Base-by-base conservation (phyloP, 37 sponge, comb jelly and placozoan species). In the Halisarca cf. caerulea region DNA sequence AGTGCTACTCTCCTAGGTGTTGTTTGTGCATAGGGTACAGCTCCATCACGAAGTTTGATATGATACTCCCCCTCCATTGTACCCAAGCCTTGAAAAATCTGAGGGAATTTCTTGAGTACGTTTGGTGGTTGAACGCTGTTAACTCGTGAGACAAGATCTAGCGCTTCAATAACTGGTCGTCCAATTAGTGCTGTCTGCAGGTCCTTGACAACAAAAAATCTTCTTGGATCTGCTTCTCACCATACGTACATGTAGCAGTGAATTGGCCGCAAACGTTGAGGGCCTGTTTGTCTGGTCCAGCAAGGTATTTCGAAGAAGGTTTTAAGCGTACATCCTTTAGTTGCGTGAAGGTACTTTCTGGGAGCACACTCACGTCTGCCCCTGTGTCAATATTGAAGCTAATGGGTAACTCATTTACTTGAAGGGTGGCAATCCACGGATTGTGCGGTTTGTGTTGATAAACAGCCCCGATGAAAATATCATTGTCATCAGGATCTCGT, bases 1-100 rank as follows among this genome's bases (percentile, higher is more conserved):
- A 72, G n/a, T 8, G 80, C 59, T 6, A 80, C 80, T 80, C 80
- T 21, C 20, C 58, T 35, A 0, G 80, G 80, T 2, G 58, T 54
- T 1, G 59, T 32, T 11, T 40, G 58, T 40, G 80, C 59, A 80
- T 25, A 80, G 0, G 80, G 80, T 1, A 20, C 7, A 1, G 80
- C 80, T 9, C 7, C 80, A 35, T 30, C 7, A 2, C 72, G 36
- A 35, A 70, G 72, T 8, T 70, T 3, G 3, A 32, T 8, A 21
- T 70, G 34, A 7, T 70, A 70, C 72, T 70, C 4, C 4, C 34
- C 38, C 8, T 70, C 20, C 72, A 70, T 30, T 23, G 37, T 30
- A 70, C 38, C 72, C 2, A 32, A 7, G 21, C 72, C 8, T 59
- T 59, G 60, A 5, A 59, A 59, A 2, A 59, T 3, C 3, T 59